Conservation (phyloP, 2,888 invertebrate species). For the Cryptocheilus praepositus region DNA sequence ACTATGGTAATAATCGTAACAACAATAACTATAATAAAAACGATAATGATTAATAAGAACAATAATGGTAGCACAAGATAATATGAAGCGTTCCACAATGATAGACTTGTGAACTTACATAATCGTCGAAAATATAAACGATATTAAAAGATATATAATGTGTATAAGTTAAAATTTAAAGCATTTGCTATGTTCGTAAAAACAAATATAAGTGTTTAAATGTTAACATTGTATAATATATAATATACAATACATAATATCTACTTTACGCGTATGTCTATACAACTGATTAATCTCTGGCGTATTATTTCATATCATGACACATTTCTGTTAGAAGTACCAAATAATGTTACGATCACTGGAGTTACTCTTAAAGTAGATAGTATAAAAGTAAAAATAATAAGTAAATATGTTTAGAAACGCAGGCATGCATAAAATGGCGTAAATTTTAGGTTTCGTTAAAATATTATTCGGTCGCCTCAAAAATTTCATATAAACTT, state of each 20-base stretch:
- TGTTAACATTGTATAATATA: constrained; percentile 33
- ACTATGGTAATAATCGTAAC: constrained; percentile 18
- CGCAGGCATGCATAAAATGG: too few relatives aligned
- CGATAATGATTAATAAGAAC: constrained; percentile 39
- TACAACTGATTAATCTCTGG: constrained; percentile 20
- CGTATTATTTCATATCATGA: constrained; percentile 26
- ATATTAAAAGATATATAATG: too few relatives aligned
- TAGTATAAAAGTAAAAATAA: constrained; percentile 18
- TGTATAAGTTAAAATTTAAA: too few relatives aligned
- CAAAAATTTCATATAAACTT: too few relatives aligned
- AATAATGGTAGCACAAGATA: constrained; percentile 52
- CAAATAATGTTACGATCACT: not conserved
- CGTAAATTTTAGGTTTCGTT: too few relatives aligned
- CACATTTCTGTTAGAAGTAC: constrained; percentile 26
- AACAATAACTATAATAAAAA: constrained; percentile 30
- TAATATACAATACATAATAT: constrained; percentile 25
- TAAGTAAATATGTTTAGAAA: not conserved
- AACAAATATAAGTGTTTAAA: constrained; percentile 15
- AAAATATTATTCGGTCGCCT: too few relatives aligned
- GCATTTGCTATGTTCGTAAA: constrained; percentile 18
- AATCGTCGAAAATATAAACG: constrained; percentile 23
- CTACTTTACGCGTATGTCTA: constrained; percentile 27
- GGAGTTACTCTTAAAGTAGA: not conserved
- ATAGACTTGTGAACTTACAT: constrained; percentile 35
- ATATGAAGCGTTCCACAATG: constrained; percentile 60